Evolutionary conservation across 2,888 invertebrate species (phyloP).

Genomic region (Cremastinae sp.): DNA sequence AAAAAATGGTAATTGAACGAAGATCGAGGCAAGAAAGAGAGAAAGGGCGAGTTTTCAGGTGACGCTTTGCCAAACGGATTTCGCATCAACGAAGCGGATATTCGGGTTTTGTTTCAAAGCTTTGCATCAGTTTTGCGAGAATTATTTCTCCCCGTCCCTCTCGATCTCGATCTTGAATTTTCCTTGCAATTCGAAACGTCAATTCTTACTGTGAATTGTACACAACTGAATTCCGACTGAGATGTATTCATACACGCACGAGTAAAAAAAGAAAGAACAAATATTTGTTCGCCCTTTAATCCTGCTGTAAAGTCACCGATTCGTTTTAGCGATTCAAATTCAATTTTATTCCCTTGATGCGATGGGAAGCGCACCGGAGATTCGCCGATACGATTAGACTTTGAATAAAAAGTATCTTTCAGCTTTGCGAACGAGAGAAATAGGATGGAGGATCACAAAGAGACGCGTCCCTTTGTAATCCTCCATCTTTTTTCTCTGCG

Average conservation of each 20-base stretch:
- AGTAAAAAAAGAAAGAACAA: conserved; percentile 38
- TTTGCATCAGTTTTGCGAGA: conserved; percentile 51
- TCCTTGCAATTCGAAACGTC: conserved; percentile 54
- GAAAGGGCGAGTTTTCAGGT: conserved; percentile 47
- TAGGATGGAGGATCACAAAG: neutral
- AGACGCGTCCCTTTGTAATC: conserved; percentile 44
- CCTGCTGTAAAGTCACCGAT: conserved; percentile 56
- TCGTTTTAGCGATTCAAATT: conserved; percentile 55
- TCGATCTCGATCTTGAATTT: conserved; percentile 2
- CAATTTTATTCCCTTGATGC: conserved; percentile 22
- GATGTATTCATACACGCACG: neutral
- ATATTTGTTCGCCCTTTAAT: conserved; percentile 50
- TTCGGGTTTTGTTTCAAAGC: conserved; percentile 40
- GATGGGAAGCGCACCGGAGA: conserved; percentile 36
- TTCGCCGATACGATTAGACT: conserved; percentile 51
- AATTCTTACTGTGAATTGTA: conserved; percentile 55
- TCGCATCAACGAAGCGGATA: conserved; percentile 22
- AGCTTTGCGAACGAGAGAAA: neutral
- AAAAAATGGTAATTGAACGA: conserved; percentile 41
- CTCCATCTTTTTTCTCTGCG: conserved; percentile 6
- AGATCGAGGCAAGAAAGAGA: neutral
- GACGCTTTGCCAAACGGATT: conserved; percentile 42
- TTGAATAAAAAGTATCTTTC: conserved; percentile 1
- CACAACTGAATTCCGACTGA: conserved; percentile 1
- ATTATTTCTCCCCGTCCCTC: conserved; percentile 15